Evolutionary conservation across 2,888 invertebrate genomes (phyloP).

Genomic region (Ochropleura plecta): DNA sequence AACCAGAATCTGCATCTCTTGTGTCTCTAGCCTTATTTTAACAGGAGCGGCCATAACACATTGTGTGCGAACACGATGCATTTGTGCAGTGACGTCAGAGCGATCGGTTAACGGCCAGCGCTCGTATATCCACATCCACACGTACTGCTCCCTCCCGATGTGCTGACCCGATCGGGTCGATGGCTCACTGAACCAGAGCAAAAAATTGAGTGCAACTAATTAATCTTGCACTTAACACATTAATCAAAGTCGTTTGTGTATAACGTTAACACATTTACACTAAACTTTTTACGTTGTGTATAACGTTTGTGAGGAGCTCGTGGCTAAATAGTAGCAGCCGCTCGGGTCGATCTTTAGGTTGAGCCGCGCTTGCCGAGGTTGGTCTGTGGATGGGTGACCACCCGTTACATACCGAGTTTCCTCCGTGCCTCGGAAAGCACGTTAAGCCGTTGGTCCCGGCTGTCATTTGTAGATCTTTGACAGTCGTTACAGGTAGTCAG

Average conservation of each 20-base stretch:
- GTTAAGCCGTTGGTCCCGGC: no score
- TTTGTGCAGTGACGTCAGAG: constrained; percentile 57
- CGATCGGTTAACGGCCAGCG: constrained; percentile 27
- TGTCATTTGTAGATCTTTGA: no score
- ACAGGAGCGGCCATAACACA: constrained; percentile 48
- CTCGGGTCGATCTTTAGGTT: no score
- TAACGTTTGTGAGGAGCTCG: no score
- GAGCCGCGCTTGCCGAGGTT: no score
- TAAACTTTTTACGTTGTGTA: no score
- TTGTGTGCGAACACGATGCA: constrained; percentile 61
- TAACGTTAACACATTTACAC: no score
- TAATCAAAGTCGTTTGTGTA: constrained; percentile 17
- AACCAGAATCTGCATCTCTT: background rate
- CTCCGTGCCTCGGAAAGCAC: no score
- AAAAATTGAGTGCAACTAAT: constrained; percentile 41
- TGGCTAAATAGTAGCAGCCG: no score
- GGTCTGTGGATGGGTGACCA: no score
- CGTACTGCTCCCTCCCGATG: background rate
- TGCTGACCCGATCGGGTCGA: constrained; percentile 25
- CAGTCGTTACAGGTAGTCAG: no score
- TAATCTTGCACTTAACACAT: constrained; percentile 30
- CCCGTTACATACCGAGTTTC: no score
- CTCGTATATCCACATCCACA: constrained; percentile 36
- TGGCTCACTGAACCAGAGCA: constrained; percentile 8
- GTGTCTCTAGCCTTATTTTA: constrained; percentile 27